Evolutionary conservation across 2,113 vertebrate genomes (phyloP).

Genomic region (Alethe castanea): DNA sequence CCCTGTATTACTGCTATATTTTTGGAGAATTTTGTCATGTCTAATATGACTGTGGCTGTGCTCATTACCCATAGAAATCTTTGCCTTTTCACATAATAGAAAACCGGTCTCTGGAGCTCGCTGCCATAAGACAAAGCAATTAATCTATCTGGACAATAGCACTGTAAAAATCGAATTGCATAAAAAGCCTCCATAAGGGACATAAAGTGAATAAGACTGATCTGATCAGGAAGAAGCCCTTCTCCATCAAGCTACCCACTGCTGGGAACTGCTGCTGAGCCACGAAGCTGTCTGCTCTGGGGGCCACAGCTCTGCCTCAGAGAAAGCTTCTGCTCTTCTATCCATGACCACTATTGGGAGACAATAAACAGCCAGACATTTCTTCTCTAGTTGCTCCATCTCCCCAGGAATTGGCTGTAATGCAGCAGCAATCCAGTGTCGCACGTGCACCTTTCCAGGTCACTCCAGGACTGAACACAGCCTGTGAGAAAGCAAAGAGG

Average conservation of each 20-base stretch:
- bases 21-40: not conserved
- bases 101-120: constrained; percentile 22
- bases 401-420: not conserved
- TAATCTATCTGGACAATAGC: constrained; percentile 34
- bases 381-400: not conserved
- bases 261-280: constrained; percentile 2
- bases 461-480: not conserved
- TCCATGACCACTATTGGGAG: not conserved
- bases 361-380: not conserved
- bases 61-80: not conserved
- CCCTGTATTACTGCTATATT: not conserved
- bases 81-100: constrained; percentile 32
- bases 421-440: not conserved
- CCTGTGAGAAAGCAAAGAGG: not conserved
- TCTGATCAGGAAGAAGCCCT: constrained; percentile 10
- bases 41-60: not conserved
- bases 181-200: not conserved
- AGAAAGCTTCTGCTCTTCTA: not conserved
- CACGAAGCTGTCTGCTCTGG: not conserved
- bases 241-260: not conserved
- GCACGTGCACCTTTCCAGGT: not conserved
- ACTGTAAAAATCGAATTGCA: constrained; percentile 34
- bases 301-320: not conserved
- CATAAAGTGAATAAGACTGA: constrained; percentile 19
- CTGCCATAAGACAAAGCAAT: constrained; percentile 41